Evolutionary conservation across 2,113 vertebrate species (phyloP), one percentile per base, ranked within the genome.

Genomic region (Paramisgurnus dabryanus): DNA sequence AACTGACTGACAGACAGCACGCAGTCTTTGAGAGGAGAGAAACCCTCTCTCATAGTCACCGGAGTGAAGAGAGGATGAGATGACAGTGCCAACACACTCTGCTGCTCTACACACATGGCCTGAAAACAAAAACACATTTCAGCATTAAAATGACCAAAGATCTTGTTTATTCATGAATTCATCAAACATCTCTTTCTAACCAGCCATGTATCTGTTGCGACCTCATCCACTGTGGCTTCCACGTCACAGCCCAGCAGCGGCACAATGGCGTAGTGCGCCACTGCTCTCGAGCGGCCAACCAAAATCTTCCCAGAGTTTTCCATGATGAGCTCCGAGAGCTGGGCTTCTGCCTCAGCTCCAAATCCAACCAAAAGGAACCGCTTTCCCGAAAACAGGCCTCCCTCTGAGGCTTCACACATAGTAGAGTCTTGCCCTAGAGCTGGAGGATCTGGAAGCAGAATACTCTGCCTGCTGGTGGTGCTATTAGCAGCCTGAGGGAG

Each of bases 171-270:
- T 34, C 27, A 34, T 34, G 22, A 53, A 55, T 6, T 78, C 34
- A 13, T 43, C 45, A 34, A 4, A 67, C n/a, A 60, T 10, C 9
- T 75, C 97, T 94, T 91, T 75, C 97, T 94, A 91, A 98, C 98
- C 97, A 99, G 95, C 98, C 98, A 99, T 0, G 95, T 96, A 58
- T 98, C 96, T 41, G 98, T 99, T 82, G 95, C 96, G 10, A 99
- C 96, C n/a, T 98, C 96, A 10, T 94, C 94, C 79, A 98, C 97
- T 6, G 96, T 95, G 5, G 90, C 89, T 82, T 95, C 94, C 82
- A 98, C 95, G 0, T 93, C 86, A 80, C 95, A 97, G 5, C 97
- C 98, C 83, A 97, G 70, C 61, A 98, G 87, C 1, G 98, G 98
- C 1, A 99, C 97, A 69, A 99, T 93, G 0, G 95, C 96, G 58